Base-by-base conservation (phyloP, 1,140 invertebrate species). In the Ceratoteleas bidentatus region DNA sequence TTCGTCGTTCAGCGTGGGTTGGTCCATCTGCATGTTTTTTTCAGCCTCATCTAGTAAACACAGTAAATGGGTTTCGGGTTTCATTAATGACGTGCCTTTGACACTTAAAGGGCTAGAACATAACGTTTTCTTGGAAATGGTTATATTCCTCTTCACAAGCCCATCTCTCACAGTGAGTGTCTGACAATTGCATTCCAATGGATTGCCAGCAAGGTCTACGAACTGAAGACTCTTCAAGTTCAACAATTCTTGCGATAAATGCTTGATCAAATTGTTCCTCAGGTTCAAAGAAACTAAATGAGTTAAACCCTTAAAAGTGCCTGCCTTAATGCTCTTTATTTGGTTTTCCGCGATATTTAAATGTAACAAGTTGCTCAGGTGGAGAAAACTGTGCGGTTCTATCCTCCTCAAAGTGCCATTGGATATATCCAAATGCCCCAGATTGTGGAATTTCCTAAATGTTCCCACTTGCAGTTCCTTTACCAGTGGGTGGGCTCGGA, bases 201-300 rank as follows among this genome's bases (percentile, higher is more conserved):
- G 93, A 89, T 96, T 96, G 32, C 92, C 88, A 32, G 90, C 90
- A 0, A 96, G 87, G 70, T 96, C 94, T 0, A 96, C 85, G 8
- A 92, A 90, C 34, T 92, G 92, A 5, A 96, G 86, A 81, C 92
- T 93, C 54, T 94, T 93, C 9, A 95, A 90, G 24, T 90, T 90
- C 52, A 92, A 84, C 5, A 90, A 33, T 10, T 84, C 88, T 0
- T 72, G 49, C 0, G 90, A 83, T 34, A 92, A 76, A 7, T 88
- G 69, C 0, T 15, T 60, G 0, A 92, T 65, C 0, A 47, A 68
- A 45, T 91, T 92, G 34, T 65, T 79, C 5, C 84, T 79, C 5
- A 91, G 49, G 24, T 85, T 87, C 7, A 92, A 50, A 34, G 60
- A 85, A 0, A 78, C 84, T 40, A 92, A 16, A 10, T 85, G 68